A percentile compares a stretch with the other conserved stretches of the same genome.
Evolutionary conservation across 2,113 vertebrate species (phyloP).

Genomic region (Thryonomys swinderianus): DNA sequence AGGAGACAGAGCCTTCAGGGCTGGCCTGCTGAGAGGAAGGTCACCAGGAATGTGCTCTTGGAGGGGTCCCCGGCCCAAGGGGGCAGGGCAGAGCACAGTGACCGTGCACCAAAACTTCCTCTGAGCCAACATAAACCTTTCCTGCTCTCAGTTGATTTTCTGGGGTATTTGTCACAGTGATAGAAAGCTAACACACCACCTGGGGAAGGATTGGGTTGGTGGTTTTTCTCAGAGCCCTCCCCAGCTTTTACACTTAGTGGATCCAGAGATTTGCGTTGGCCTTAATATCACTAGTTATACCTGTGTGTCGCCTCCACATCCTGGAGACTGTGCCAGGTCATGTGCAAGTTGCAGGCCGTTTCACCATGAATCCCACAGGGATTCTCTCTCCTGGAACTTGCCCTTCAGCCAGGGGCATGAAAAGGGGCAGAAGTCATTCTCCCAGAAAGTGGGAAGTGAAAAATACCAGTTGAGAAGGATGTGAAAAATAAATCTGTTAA

Average conservation of each 20-base stretch:
- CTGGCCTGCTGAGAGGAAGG: not conserved
- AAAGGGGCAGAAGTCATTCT: not conserved
- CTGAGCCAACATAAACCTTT: not conserved
- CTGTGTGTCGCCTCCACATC: not conserved
- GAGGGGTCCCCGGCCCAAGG: not conserved
- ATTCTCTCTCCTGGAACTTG: not conserved
- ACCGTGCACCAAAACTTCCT: not conserved
- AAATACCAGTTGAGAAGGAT: not conserved
- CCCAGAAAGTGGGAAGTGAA: not conserved
- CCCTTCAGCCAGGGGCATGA: not conserved
- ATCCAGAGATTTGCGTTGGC: not conserved
- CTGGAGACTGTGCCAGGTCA: fast-evolving
- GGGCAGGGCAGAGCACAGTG: not conserved
- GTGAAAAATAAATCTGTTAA: not conserved
- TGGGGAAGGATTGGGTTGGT: not conserved
- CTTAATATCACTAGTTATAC: not conserved
- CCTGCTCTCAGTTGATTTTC: not conserved
- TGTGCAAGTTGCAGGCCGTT: not conserved
- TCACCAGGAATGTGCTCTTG: not conserved
- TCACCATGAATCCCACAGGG: not conserved
- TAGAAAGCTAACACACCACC: not conserved
- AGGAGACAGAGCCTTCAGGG: not conserved
- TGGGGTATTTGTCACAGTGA: not conserved
- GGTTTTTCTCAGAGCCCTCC: not conserved
- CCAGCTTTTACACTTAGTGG: not conserved